Base-by-base conservation (phyloP, 1,140 invertebrate genomes). In the Pissodes strobi region DNA sequence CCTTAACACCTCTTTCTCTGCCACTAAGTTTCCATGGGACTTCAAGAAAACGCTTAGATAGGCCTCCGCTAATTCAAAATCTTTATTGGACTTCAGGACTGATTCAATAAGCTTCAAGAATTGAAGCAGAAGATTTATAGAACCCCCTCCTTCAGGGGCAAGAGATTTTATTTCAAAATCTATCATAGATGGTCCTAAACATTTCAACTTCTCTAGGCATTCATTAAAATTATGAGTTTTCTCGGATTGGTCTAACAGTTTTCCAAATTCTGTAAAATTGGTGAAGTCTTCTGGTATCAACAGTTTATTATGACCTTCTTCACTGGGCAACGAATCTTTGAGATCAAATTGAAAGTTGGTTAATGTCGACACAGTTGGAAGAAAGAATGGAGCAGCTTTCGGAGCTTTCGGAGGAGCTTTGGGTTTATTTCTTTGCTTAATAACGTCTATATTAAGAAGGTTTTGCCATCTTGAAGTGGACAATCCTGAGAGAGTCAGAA, bases 41-140 rank as follows among this genome's bases (percentile, higher is more conserved):
- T 97, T 96, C 9, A 99, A 76, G 82, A 97, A 98, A 13, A 97
- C 81, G 48, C 86, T 88, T n/a, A 98, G 81, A 82, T 96, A 98
- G 0, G 94, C 88, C 77, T 97, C 91, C 0, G 88, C 87, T n/a
- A 97, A 78, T 82, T 99, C 96, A 81, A 95, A 98, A 80, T 97
- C 86, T 66, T 78, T 86, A 70, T 92, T 93, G 1, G 82, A 90
- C 60, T 85, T 79, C 1, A 98, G 82, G 79, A 92, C 87, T 55
- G 78, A 80, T 37, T 85, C 79, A 5, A 98, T 78, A 76, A 94
- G 86, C 72, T 87, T 84, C 23, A 98, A 79, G 81, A 97, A 98
- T 63, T 90, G 84, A 25, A 86, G 72, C 83, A 98, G 84, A 0
- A 92, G 78, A 18, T 84, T 77, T 12, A 84, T 64, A 0, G 87